phyloP scores from a whole-genome alignment of 2,797 vertebrate genomes.

The Diplodus puntazzo region DNA sequence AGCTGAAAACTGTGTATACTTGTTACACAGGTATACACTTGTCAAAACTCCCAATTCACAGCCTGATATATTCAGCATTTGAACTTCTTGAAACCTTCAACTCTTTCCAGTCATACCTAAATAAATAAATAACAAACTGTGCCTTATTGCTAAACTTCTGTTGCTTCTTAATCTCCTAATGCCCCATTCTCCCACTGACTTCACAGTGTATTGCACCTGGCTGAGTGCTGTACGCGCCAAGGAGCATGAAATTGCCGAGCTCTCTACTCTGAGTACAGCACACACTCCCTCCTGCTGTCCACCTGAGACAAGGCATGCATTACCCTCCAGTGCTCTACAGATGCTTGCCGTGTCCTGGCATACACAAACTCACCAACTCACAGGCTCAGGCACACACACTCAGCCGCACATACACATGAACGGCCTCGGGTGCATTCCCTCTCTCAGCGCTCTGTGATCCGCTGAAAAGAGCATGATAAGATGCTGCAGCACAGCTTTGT shows the following conservation, averaged over 20 bases:
- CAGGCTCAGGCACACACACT: slow-evolving; percentile 15
- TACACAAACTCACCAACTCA: slow-evolving; percentile 21
- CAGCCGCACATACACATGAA: slow-evolving; percentile 4
- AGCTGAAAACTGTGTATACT: neutral
- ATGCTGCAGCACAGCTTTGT: slow-evolving; percentile 28
- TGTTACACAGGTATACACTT: too few relatives aligned
- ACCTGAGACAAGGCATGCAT: slow-evolving; percentile 62
- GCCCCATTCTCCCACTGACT: slow-evolving; percentile 40
- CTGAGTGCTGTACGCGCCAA: slow-evolving; percentile 45
- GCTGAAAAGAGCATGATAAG: slow-evolving; percentile 30
- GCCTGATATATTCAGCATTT: neutral
- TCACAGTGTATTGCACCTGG: slow-evolving; percentile 64
- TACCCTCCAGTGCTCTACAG: slow-evolving; percentile 54
- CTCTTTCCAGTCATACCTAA: neutral
- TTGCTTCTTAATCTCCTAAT: slow-evolving; percentile 49
- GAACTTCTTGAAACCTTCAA: neutral
- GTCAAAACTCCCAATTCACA: neutral
- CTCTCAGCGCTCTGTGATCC: slow-evolving; percentile 34
- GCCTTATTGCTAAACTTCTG: slow-evolving; percentile 27
- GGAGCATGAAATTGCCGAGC: slow-evolving; percentile 76
- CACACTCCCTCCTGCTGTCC: slow-evolving; percentile 47
- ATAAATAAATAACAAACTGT: slow-evolving; percentile 17
- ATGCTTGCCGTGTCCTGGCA: slow-evolving; percentile 38
- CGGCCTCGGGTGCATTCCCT: slow-evolving; percentile 20
- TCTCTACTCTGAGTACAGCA: slow-evolving; percentile 28